A percentile compares a stretch with the other conserved stretches of the same genome.
Evolutionary conservation across 2,888 invertebrate genomes (phyloP).

Genomic region (Trichopoda pennipes): DNA sequence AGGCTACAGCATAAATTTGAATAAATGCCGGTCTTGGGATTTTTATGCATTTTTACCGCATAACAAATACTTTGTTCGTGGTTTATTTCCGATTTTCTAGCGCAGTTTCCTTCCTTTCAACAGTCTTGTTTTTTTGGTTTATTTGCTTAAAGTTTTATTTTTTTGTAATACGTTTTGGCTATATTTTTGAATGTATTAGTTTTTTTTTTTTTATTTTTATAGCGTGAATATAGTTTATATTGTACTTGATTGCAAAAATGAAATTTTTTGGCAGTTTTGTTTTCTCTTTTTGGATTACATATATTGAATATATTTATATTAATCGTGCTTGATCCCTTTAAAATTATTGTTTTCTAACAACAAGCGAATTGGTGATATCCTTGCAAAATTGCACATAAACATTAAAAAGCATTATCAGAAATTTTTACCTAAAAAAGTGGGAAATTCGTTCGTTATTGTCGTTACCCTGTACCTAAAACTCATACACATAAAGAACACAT

Average conservation of each 20-base stretch:
- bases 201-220: constrained; percentile 2
- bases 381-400: too few relatives aligned
- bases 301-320: background rate
- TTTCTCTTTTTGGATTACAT: constrained; percentile 58
- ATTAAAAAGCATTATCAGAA: too few relatives aligned
- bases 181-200: constrained; percentile 12
- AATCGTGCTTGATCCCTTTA: too few relatives aligned
- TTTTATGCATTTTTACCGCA: constrained; percentile 76
- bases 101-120: constrained; percentile 69
- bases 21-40: constrained; percentile 81
- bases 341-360: too few relatives aligned
- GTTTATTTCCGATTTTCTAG: constrained; percentile 68
- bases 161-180: constrained; percentile 40
- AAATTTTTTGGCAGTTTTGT: constrained; percentile 1
- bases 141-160: constrained; percentile 70
- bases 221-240: constrained; percentile 24
- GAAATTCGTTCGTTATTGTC: too few relatives aligned
- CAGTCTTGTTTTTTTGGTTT: constrained; percentile 70
- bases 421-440: too few relatives aligned
- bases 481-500: too few relatives aligned
- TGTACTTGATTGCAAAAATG: constrained; percentile 1
- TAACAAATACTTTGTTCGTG: constrained; percentile 72
- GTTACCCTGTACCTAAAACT: too few relatives aligned
- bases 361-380: too few relatives aligned
- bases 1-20: constrained; percentile 80